Evolutionary conservation across 2,797 vertebrate species (phyloP).

Genomic region (Ctenochaetus hawaiiensis): DNA sequence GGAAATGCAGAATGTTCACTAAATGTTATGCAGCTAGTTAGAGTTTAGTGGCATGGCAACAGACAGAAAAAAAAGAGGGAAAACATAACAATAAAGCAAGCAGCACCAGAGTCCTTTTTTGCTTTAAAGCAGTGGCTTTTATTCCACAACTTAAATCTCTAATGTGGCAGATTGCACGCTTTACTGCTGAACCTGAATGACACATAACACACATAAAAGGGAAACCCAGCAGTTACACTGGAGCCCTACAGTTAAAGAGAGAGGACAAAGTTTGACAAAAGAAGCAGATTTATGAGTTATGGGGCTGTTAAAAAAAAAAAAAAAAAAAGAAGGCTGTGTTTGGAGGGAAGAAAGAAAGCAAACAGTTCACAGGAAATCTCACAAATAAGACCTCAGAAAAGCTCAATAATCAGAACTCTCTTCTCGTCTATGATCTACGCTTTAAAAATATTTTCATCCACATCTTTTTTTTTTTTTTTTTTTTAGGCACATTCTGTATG

Average conservation of each 20-base stretch:
- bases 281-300: slow-evolving; percentile 69
- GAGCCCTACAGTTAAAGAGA: slow-evolving; percentile 55
- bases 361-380: slow-evolving; percentile 42
- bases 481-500: slow-evolving; percentile 77
- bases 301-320: slow-evolving; percentile 44
- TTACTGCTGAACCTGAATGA: slow-evolving; percentile 55
- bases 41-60: slow-evolving; percentile 62
- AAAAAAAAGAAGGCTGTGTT: slow-evolving; percentile 8
- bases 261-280: slow-evolving; percentile 50
- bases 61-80: slow-evolving; percentile 54
- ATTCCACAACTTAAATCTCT: slow-evolving; percentile 81
- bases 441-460: slow-evolving; percentile 68
- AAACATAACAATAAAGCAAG: slow-evolving; percentile 76
- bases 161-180: slow-evolving; percentile 72
- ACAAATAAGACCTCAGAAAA: slow-evolving; percentile 51
- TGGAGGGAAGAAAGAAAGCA: slow-evolving; percentile 29
- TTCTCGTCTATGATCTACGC: slow-evolving; percentile 51
- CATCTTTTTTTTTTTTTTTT: slow-evolving; percentile 9
- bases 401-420: slow-evolving; percentile 23
- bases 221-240: slow-evolving; percentile 52
- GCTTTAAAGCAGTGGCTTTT: slow-evolving; percentile 78
- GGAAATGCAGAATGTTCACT: slow-evolving; percentile 51
- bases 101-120: slow-evolving; percentile 69
- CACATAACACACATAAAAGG: slow-evolving; percentile 57
- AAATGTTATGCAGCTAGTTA: slow-evolving; percentile 58